Evolutionary conservation across 1,140 invertebrate species (phyloP), one percentile per base, ranked within the genome.

Genomic region (Drosophila sp.): DNA sequence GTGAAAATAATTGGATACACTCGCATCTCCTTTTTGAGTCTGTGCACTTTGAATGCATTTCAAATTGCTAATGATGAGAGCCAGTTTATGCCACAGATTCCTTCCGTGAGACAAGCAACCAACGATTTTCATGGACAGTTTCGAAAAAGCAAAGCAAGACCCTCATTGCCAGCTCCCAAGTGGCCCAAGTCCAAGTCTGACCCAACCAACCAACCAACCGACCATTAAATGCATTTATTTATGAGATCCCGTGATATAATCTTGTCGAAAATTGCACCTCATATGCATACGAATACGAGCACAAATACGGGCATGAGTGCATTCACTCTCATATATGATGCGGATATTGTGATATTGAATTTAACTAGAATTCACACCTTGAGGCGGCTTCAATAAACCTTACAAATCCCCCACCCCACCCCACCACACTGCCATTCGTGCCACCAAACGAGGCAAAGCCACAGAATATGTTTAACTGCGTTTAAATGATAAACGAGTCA

Each of bases 1-100:
- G 84, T 78, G 82, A 67, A 87, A 87, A 87, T 87, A 87, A 87
- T 87, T 87, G 83, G 83, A 87, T 89, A 89, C 79, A 79, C 83
- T 83, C 83, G 56, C 63, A 76, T 65, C 72, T 72, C 50, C 48
- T 21, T 53, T 38, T 54, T 48, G 41, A 41, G 43, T 64, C 72
- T 29, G 21, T 29, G 21, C 13, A 40, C 59, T 36, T 43, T 61
- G 34, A 34, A 77, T 86, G 81, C 81, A 86, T 86, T 86, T 87
- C 81, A 86, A 86, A 86, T 82, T 86, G 81, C 75, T 86, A 86
- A 86, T 86, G 81, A 87, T 86, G 83, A 78, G 83, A 69, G 64
- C 46, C 27, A 41, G n/a, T 14, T 56, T 53, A 48, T 64, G 62
- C 51, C 62, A 65, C 57, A 86, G 80, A 84, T 84, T 84, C 63